Base-by-base conservation (phyloP, 2,888 invertebrate genomes). In the Aphrophora alni region DNA sequence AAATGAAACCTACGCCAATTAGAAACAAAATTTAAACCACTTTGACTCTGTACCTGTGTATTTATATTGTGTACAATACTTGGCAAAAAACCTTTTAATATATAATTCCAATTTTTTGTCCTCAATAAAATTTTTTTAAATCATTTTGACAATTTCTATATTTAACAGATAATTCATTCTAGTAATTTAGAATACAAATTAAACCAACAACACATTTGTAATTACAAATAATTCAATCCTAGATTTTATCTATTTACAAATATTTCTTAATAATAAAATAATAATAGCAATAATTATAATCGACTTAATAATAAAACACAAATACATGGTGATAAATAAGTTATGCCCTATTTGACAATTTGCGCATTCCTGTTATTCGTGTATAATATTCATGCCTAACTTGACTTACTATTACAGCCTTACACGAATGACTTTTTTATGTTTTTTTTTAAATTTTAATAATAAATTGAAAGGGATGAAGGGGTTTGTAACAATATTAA, bases 381-480 rank as follows among this genome's bases (percentile, higher is more conserved):
- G 21, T 33, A 33, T 33, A 78, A 8, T 28, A n/a, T 33, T 38
- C 44, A 75, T 78, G 70, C 72, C 70, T 75, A 44, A 68, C 59
- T 38, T 38, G 33, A 44, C 38, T 59, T 81, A 74, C 78, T 70
- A 77, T 80, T 82, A 80, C 82, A 83, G 81, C 80, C 82, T 83
- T 81, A 83, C 80, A 59, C 69, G 80, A 82, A 82, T 83, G 81
- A 81, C 82, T 83, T 77, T 75, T 77, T 33, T 25, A 24, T 33
- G 17, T 76, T 28, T 33, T 33, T 77, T 69, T 38, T 69, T 70
- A 38, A 33, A 69, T 33, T 25, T 69, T 68, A 21, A 69, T 69
- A 77, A 77, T 69, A 77, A 73, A 73, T 73, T 38, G 59, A 59
- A 59, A 21, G 21, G 59, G 59, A n/a, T 21, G 21, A 59, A 21